These are phyloP conservation scores for Lycophotia porphyrea DNA, from an alignment of 2,888 invertebrate species.

Conservation along the genomic window DNA sequence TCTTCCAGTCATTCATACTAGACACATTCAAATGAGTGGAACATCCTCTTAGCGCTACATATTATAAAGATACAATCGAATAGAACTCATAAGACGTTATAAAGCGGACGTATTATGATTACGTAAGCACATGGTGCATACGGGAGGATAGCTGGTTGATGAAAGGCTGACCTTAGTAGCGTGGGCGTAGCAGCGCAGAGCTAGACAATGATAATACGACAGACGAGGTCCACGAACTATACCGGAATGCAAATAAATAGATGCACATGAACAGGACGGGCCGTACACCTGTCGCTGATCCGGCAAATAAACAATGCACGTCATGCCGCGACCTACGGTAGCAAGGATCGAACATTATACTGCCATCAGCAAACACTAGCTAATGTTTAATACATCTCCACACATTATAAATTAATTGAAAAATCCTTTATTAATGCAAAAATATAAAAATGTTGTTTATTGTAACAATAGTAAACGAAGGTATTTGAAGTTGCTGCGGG, in stretches of 20 bases:
- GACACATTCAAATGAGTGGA: conserved; percentile 50
- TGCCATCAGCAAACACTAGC: conserved; percentile 38
- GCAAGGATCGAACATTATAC: conserved; percentile 66
- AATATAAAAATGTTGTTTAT: neutral
- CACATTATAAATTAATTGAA: conserved; percentile 13
- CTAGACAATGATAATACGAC: conserved; percentile 83
- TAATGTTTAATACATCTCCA: conserved; percentile 48
- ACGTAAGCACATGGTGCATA: conserved; percentile 73
- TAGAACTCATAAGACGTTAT: conserved; percentile 65
- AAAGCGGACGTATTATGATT: conserved; percentile 69
- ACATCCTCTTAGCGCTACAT: conserved; percentile 57
- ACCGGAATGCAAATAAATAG: conserved; percentile 89
- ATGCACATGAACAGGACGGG: conserved; percentile 86
- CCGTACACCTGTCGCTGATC: conserved; percentile 86
- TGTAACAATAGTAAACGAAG: neutral
- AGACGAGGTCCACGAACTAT: conserved; percentile 86
- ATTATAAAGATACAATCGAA: conserved; percentile 72
- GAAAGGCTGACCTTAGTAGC: conserved; percentile 80
- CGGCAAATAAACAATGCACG: conserved; percentile 86
- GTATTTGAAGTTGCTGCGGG: too few species aligned
- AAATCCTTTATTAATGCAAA: neutral
- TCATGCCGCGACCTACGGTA: conserved; percentile 78
- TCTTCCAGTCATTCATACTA: conserved; percentile 39
- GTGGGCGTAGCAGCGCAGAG: conserved; percentile 73
- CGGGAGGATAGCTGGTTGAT: conserved; percentile 71